A percentile compares a stretch with the other conserved stretches of the same genome.
phyloP scores from a whole-genome alignment of 2,797 vertebrate genomes.

The Anguilla obscura region DNA sequence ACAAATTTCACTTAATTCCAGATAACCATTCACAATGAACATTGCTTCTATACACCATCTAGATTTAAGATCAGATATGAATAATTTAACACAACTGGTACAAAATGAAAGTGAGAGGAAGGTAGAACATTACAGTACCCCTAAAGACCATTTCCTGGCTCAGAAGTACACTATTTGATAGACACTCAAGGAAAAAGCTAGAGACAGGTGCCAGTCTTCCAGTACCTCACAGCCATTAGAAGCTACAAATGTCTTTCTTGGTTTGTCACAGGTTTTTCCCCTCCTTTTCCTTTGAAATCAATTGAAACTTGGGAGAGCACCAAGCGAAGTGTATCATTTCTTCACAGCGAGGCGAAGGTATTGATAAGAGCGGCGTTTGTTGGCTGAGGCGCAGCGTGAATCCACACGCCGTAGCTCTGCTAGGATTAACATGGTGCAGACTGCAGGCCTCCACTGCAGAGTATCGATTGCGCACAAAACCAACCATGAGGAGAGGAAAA shows the following conservation, averaged over 20 bases:
- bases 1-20: background rate
- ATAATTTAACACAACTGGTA: constrained; percentile 15
- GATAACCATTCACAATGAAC: background rate
- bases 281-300: constrained; percentile 50
- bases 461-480: constrained; percentile 68
- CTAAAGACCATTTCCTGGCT: constrained; percentile 5
- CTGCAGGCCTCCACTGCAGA: constrained; percentile 65
- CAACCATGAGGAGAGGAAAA: constrained; percentile 55
- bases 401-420: constrained; percentile 42
- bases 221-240: constrained; percentile 37
- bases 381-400: constrained; percentile 37
- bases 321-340: constrained; percentile 58
- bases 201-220: constrained; percentile 38
- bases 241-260: constrained; percentile 27
- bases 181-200: constrained; percentile 17
- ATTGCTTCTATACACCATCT: background rate
- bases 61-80: constrained; percentile 10
- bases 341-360: constrained; percentile 57
- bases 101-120: background rate
- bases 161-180: background rate
- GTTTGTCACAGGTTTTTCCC: constrained; percentile 31
- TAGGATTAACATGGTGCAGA: constrained; percentile 62
- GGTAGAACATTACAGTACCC: background rate
- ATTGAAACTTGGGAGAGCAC: constrained; percentile 49
- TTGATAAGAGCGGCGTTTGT: constrained; percentile 59